A percentile compares a stretch with the other conserved stretches of the same genome.
These are phyloP conservation scores for Paedocypris sp. DNA, from an alignment of 2,113 vertebrate genomes.

Conservation along the genomic window DNA sequence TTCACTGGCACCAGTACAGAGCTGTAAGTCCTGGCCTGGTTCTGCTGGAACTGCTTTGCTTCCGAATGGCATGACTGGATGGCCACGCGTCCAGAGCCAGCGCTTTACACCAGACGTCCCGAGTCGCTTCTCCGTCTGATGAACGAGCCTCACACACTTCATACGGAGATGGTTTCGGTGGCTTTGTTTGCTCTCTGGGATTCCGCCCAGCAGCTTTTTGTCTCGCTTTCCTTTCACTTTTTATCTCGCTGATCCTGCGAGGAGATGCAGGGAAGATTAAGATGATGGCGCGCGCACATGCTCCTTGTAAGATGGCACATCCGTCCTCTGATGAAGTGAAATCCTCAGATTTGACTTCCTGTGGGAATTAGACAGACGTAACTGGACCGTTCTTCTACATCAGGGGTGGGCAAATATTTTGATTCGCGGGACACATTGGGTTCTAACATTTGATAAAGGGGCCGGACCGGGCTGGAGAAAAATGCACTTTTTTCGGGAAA, in stretches of 20 bases:
- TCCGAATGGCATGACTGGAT: conserved; percentile 59
- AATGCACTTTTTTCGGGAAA: too few species aligned
- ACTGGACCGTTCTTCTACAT: too few species aligned
- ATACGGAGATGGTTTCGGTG: not conserved
- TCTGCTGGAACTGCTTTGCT: conserved; percentile 59
- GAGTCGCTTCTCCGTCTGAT: not conserved
- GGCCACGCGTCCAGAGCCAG: conserved; percentile 46
- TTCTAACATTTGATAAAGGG: too few species aligned
- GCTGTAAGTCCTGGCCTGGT: conserved; percentile 67
- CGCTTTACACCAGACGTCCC: conserved; percentile 15
- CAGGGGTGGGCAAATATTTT: too few species aligned
- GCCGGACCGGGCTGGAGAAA: too few species aligned
- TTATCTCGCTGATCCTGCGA: not conserved
- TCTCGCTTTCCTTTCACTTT: not conserved
- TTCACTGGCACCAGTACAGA: conserved; percentile 64
- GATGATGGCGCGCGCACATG: not conserved
- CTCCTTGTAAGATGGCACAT: not conserved
- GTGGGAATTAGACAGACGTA: conserved; percentile 44
- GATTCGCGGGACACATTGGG: too few species aligned
- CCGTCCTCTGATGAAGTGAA: conserved; percentile 18
- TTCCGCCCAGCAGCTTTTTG: conserved; percentile 9
- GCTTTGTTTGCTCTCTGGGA: conserved; percentile 5
- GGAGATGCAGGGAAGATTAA: not conserved
- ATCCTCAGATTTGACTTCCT: conserved; percentile 43
- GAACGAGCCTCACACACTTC: not conserved